Evolutionary conservation across 2,113 vertebrate genomes (phyloP).

Genomic region (Circaetus gallicus): DNA sequence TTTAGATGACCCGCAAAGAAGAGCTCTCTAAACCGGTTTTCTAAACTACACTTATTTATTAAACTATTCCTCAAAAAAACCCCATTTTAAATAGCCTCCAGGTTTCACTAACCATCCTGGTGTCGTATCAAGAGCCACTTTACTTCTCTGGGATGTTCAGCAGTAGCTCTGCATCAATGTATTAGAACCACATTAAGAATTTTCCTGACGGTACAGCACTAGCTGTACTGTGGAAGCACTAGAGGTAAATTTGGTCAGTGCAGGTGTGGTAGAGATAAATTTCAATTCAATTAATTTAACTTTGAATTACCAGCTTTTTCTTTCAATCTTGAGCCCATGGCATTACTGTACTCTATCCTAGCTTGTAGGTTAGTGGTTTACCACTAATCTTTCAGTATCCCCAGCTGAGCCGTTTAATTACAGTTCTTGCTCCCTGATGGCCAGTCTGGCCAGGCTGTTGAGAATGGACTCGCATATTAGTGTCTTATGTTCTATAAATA

Average conservation of each 20-base stretch:
- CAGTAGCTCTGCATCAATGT: neutral
- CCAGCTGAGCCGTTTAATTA: neutral
- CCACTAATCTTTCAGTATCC: neutral
- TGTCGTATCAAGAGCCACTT: neutral
- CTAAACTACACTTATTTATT: neutral
- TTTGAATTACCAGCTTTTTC: neutral
- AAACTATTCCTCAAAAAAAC: neutral
- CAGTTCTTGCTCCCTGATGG: neutral
- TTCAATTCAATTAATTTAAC: neutral
- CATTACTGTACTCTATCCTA: neutral
- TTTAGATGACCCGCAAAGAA: neutral
- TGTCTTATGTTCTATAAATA: slow-evolving; percentile 3
- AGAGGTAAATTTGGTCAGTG: neutral
- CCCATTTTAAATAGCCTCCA: neutral
- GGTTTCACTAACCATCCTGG: neutral
- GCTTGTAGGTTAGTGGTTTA: neutral
- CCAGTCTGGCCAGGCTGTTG: neutral
- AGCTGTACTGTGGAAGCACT: too few relatives aligned
- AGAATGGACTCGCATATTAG: neutral
- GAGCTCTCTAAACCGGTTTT: neutral
- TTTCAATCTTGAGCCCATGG: neutral
- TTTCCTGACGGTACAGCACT: neutral
- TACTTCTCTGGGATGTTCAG: neutral
- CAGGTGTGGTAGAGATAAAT: neutral
- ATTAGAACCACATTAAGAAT: neutral